Evolutionary conservation across 2,113 vertebrate genomes (phyloP), one percentile per base, ranked within the genome.

Genomic region (Caretta caretta): DNA sequence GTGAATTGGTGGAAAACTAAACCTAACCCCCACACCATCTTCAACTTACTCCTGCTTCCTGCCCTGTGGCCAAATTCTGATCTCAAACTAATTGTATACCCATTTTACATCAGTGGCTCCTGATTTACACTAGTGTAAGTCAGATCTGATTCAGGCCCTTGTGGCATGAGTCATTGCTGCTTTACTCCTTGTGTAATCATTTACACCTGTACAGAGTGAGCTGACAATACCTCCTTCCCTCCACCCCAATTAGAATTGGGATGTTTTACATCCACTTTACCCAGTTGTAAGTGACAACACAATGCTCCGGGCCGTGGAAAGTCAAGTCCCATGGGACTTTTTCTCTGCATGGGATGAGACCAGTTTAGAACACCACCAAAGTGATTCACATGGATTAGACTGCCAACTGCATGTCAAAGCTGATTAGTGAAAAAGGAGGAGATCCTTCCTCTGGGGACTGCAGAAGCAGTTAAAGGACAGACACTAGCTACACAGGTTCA

Each of bases 91-190:
- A 29, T 56, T 90, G 92, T 80, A 9, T 14, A 54, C 49, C 89
- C 62, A 56, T 94, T 85, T 87, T 22, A 83, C 38, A 31, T 93
- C 92, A 91, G 48, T 19, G 50, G 93, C 85, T 93, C 53, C 75
- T 69, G 53, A 84, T 46, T 35, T 48, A 72, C 9, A 72, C 51
- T 29, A 3, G 76, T 86, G 80, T 5, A 78, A 83, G 50, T 51
- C 35, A 69, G 86, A 84, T 14, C 76, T 56, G 48, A 3, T 59
- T 11, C 62, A 81, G 4, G 2, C 19, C n/a, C n/a, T 38, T 19
- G 53, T 78, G 65, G 79, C 65, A 69, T 3, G 0, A 14, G 6
- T 90, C 81, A 80, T 35, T 29, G 29, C 86, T 87, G 78, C 62
- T 94, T 81, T 90, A 65, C 48, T n/a, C 69, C 80, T 93, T 20